Base-by-base conservation (phyloP, 2,797 vertebrate genomes). In the Sciaenops ocellatus region DNA sequence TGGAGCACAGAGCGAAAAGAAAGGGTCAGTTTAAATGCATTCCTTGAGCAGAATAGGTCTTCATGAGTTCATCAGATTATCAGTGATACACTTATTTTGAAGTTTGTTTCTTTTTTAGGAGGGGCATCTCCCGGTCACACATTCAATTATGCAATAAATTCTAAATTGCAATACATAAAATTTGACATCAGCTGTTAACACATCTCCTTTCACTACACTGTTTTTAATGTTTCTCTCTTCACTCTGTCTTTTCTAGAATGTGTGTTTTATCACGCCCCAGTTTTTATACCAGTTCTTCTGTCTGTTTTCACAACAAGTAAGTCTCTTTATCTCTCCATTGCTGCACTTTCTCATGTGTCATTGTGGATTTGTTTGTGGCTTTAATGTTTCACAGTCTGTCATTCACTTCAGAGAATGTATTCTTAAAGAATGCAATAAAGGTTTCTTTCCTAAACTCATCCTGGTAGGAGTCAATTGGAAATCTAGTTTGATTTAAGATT, bases 251-350 rank as follows among this genome's bases (percentile, higher is more conserved):
- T 96, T 96, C 91, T 95, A 99, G 98, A 99, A 99, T 97, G 98
- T 99, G 94, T 99, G 98, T 96, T 99, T 99, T 98, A 99, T 99
- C 95, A 99, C 98, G 84, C 98, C 98, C 86, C 98, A 99, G 82
- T 99, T 99, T 99, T 98, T 99, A 96, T 99, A 99, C 97, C 98
- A 99, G 96, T 99, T 99, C 97, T 97, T 97, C 97, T 99, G 98
- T 96, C 96, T 99, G 95, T 99, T 99, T 97, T 99, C 98, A 95
- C 98, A 99, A 94, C 98, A 99, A 95, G 98, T 99, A 96, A 98
- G 98, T 97, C 85, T 87, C 51, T 70, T 56, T 80, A 57, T 76
- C 44, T 61, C 57, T 81, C 46, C 66, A 42, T 86, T 42, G 42
- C 12, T 63, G 47, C 18, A 20, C 38, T 24, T 51, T 56, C 57